Percentiles rank a stretch among this genome's conserved stretches.
These are phyloP conservation scores for Apodemia arnacis DNA, from an alignment of 2,888 invertebrate genomes.

Conservation along the genomic window DNA sequence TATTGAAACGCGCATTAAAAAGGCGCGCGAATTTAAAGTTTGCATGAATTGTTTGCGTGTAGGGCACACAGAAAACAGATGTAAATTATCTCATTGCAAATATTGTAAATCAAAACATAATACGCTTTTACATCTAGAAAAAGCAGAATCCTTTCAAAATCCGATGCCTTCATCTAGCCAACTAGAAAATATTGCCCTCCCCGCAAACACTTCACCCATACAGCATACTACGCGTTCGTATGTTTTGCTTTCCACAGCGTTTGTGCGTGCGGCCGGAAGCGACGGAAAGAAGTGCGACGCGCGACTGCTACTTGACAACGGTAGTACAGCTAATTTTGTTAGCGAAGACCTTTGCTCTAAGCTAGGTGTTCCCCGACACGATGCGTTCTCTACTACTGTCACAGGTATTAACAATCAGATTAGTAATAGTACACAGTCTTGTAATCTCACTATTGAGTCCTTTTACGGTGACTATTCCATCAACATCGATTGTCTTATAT, in stretches of 20 bases:
- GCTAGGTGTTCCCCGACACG: constrained; percentile 32
- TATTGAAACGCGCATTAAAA: constrained; percentile 49
- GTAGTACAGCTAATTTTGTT: constrained; percentile 34
- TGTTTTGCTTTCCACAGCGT: constrained; percentile 76
- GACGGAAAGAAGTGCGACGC: constrained; percentile 54
- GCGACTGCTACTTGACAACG: constrained; percentile 57
- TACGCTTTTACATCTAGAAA: constrained; percentile 63
- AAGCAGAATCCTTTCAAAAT: constrained; percentile 8
- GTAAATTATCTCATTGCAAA: constrained; percentile 63
- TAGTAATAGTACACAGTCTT: constrained; percentile 58
- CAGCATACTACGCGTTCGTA: constrained; percentile 34
- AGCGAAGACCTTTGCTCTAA: constrained; percentile 22
- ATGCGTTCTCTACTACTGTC: constrained; percentile 43
- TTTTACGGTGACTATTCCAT: constrained; percentile 27
- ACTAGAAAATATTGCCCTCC: constrained; percentile 7
- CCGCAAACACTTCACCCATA: neutral
- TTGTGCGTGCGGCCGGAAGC: constrained; percentile 45
- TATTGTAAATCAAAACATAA: constrained; percentile 74
- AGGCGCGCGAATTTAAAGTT: constrained; percentile 54
- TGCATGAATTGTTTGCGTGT: constrained; percentile 67
- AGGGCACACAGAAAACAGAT: constrained; percentile 40
- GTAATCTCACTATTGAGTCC: constrained; percentile 55
- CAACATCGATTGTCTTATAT: constrained; percentile 40
- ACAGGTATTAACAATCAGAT: constrained; percentile 61
- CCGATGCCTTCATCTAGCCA: constrained; percentile 6